These are phyloP conservation scores for Caenorhabditis sinica DNA, from an alignment of 2,888 invertebrate species.

Conservation along the genomic window DNA sequence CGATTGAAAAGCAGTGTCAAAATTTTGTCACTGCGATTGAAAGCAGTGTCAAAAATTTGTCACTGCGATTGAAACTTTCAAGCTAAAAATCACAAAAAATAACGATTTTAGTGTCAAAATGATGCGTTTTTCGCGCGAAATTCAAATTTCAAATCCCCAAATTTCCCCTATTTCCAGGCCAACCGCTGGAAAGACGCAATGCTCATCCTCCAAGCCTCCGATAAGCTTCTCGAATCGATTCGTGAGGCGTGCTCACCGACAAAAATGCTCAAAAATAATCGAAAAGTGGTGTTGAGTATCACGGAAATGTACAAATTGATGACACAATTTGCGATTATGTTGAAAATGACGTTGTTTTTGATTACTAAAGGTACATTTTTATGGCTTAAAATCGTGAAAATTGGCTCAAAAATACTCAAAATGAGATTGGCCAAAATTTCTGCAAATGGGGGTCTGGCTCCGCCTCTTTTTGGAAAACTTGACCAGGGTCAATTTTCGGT, in stretches of 20 bases:
- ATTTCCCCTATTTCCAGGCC: not conserved
- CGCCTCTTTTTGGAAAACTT: too few species aligned
- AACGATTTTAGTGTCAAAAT: too few species aligned
- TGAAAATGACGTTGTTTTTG: slow-evolving; percentile 48
- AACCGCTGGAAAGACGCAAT: not conserved
- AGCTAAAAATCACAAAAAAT: too few species aligned
- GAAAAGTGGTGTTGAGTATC: slow-evolving; percentile 13
- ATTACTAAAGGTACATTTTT: slow-evolving; percentile 56
- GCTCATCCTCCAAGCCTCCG: not conserved
- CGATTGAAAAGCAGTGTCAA: too few species aligned
- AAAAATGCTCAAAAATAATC: not conserved
- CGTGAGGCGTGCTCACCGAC: not conserved
- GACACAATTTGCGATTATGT: slow-evolving; percentile 52
- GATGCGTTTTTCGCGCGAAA: not conserved
- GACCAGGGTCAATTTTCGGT: too few species aligned
- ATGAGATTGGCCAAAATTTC: too few species aligned
- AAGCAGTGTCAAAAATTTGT: too few species aligned
- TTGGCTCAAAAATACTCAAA: too few species aligned
- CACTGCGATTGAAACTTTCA: too few species aligned
- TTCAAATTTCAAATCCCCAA: not conserved
- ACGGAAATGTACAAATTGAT: slow-evolving; percentile 54
- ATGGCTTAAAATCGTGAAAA: too few species aligned
- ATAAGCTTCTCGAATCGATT: slow-evolving; percentile 8
- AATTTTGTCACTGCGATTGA: too few species aligned
- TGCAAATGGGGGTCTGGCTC: too few species aligned